Evolutionary conservation across 2,888 invertebrate species (phyloP).

Genomic region (Cerastis leucographa): DNA sequence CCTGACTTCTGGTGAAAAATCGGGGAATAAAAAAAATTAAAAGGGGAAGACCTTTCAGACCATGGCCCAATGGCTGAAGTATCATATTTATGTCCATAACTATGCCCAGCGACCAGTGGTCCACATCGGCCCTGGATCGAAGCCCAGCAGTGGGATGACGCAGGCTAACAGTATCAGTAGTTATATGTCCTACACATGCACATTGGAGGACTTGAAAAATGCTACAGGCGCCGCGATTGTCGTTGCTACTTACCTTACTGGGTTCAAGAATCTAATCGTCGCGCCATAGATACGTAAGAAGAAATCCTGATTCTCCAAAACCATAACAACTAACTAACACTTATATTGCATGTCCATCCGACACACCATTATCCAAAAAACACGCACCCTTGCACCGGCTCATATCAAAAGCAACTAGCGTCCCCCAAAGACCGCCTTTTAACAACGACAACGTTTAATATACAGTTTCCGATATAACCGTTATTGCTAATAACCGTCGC

Average conservation of each 20-base stretch:
- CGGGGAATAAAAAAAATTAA: too few relatives aligned
- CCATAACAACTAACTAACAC: background rate
- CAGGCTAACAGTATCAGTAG: too few relatives aligned
- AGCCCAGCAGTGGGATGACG: too few relatives aligned
- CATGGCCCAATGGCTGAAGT: too few relatives aligned
- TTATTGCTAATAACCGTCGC: slow-evolving; percentile 47
- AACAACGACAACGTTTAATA: slow-evolving; percentile 28
- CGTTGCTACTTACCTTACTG: background rate
- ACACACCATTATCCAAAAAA: slow-evolving; percentile 11
- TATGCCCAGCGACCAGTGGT: too few relatives aligned
- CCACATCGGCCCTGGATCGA: too few relatives aligned
- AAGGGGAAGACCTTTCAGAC: too few relatives aligned
- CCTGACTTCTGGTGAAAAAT: too few relatives aligned
- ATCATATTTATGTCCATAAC: too few relatives aligned
- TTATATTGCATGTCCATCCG: slow-evolving; percentile 27
- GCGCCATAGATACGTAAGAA: background rate
- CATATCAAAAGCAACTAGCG: slow-evolving; percentile 42
- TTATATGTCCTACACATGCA: background rate
- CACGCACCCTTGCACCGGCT: slow-evolving; percentile 9
- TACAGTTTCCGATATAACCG: slow-evolving; percentile 49
- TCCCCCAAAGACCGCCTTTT: slow-evolving; percentile 28
- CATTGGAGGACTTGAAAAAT: background rate
- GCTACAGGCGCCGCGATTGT: background rate
- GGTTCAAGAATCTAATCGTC: background rate
- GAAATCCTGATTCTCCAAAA: background rate